Base-by-base conservation (phyloP, 2,113 vertebrate genomes). In the Polypterus bichir region DNA sequence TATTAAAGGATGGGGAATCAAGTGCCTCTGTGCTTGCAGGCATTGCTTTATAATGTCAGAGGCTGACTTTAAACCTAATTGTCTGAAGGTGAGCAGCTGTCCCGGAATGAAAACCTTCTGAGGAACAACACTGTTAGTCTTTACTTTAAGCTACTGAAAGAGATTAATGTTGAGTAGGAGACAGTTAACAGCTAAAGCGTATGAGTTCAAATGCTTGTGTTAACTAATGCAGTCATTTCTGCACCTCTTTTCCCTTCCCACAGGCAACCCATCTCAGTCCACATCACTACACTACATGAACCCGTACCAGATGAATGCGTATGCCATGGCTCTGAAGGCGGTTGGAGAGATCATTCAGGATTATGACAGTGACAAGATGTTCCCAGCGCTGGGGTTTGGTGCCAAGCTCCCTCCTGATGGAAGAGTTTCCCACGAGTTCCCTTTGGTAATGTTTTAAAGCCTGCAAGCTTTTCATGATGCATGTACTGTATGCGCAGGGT, bases 331-430 rank as follows among this genome's bases (percentile, higher is more conserved):
- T 0, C 86, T 96, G 70, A 91, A 88, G 5, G 93, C 92, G 0
- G 92, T 94, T 0, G 93, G 93, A 0, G 93, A 96, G 76, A 93
- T 96, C 76, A 95, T 94, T 73, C 93, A 96, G 77, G 92, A 96
- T 78, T 96, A 96, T 0, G 93, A 93, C 89, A 95, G 91, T 2
- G 89, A 95, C 76, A 96, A 95, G 79, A 93, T 94, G 90, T 96
- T 93, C 68, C 93, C 93, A 0, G 93, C 93, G 8, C 80, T 95
- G 3, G 93, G 93, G 47, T 97, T 95, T 1, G 92, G 93, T 3
- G 93, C 93, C 78, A 97, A 94, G 71, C 83, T 97, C 62, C 93
- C 92, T 0, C 92, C 93, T 0, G 93, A 97, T 0, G 92, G 93
- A 45, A 80, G 78, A 1, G 92, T 95, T 63, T 94, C 92, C 52